Evolutionary conservation across 2,113 vertebrate species (phyloP).

Genomic region (Blennius ocellaris): DNA sequence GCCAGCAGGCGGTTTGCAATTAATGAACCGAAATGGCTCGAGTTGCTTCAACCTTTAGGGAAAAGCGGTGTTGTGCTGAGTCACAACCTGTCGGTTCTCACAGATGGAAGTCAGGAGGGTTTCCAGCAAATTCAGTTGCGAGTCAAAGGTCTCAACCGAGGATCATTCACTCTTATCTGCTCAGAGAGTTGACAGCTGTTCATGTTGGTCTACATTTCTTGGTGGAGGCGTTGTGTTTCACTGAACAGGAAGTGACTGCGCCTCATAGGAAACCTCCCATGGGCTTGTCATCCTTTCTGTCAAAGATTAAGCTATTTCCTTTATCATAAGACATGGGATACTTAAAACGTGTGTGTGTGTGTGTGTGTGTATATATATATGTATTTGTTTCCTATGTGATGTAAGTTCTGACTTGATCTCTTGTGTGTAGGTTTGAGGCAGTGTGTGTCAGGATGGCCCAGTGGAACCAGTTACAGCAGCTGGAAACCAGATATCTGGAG

Average conservation of each 20-base stretch:
- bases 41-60: not conserved
- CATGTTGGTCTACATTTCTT: conserved; percentile 29
- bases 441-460: conserved; percentile 90
- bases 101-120: not conserved
- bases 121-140: not conserved
- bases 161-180: conserved; percentile 12
- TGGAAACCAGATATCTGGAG: conserved; percentile 96
- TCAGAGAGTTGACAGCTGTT: conserved; percentile 49
- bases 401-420: not conserved
- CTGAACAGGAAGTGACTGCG: conserved; percentile 67
- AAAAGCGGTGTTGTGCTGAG: not conserved
- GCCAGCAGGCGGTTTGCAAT: conserved; percentile 3
- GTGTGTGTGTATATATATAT: no score
- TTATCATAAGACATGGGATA: not conserved
- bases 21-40: not conserved
- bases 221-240: conserved; percentile 31
- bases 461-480: conserved; percentile 99
- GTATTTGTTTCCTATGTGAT: not conserved
- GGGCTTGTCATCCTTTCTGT: conserved; percentile 23
- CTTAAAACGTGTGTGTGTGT: no score
- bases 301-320: conserved; percentile 32
- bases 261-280: conserved; percentile 12
- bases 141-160: conserved; percentile 2
- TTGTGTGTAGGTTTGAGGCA: conserved; percentile 36
- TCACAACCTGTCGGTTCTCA: no score